phyloP scores from a whole-genome alignment of 1,140 invertebrate genomes.

The Calliopsis andreniformis region DNA sequence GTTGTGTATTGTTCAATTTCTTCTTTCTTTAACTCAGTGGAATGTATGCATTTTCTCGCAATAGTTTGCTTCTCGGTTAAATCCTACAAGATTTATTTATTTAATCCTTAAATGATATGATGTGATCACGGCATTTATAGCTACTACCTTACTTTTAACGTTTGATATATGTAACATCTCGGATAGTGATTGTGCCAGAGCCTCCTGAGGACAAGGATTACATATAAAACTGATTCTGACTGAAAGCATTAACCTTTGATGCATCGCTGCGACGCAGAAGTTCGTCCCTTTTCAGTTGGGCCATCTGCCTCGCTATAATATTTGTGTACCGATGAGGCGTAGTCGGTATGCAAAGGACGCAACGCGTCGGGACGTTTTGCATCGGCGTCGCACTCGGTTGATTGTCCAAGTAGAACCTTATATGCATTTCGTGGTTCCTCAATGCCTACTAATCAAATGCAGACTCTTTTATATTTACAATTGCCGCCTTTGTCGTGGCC shows the following conservation, averaged over 20 bases:
- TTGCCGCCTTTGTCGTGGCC: too few relatives aligned
- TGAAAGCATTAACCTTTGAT: slow-evolving; percentile 34
- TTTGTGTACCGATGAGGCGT: slow-evolving; percentile 4
- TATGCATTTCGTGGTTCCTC: background rate
- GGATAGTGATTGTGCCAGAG: too few relatives aligned
- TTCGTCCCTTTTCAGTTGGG: slow-evolving; percentile 28
- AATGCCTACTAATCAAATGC: background rate
- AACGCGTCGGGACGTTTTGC: background rate
- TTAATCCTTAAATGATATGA: too few relatives aligned
- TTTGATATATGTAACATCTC: too few relatives aligned
- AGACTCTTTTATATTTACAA: too few relatives aligned
- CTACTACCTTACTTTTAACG: too few relatives aligned
- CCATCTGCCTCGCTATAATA: slow-evolving; percentile 43
- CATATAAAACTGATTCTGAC: slow-evolving; percentile 10
- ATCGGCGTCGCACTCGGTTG: background rate
- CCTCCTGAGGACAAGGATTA: background rate
- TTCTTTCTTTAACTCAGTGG: background rate
- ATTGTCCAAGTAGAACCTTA: background rate
- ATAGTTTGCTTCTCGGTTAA: too few relatives aligned
- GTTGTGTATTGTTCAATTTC: background rate
- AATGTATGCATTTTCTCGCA: too few relatives aligned
- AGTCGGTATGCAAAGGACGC: slow-evolving; percentile 26
- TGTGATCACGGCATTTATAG: too few relatives aligned
- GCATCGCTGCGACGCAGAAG: background rate
- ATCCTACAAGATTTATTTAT: too few relatives aligned